Percentiles rank a stretch among this genome's conserved stretches.
phyloP scores from a whole-genome alignment of 2,113 vertebrate species.

The Dicrurus megarhynchus region DNA sequence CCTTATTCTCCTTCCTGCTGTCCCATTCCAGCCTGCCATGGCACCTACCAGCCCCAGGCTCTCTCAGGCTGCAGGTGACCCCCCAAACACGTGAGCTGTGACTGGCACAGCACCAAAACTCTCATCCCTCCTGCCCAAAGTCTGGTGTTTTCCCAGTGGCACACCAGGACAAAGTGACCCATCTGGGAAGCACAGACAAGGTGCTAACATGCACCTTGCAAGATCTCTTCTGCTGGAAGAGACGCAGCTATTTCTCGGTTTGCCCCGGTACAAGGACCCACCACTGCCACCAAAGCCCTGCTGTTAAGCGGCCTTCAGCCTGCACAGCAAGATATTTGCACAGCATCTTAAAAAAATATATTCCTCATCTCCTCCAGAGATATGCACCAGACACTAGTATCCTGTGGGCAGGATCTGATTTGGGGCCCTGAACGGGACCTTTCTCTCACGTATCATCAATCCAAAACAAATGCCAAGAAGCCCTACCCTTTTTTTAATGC shows the following conservation, averaged over 20 bases:
- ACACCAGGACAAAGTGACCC: background rate
- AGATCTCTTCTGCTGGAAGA: background rate
- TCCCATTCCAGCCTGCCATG: background rate
- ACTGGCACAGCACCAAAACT: rapidly evolving
- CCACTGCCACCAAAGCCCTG: background rate
- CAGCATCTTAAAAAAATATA: background rate
- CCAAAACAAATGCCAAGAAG: background rate
- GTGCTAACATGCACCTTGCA: background rate
- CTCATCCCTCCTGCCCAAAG: background rate
- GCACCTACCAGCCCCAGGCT: background rate
- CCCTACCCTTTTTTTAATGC: rapidly evolving
- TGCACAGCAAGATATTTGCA: background rate
- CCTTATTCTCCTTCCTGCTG: background rate
- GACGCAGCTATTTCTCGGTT: background rate
- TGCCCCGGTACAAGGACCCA: background rate
- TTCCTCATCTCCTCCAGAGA: background rate
- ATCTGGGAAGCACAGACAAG: background rate
- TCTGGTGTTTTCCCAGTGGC: background rate
- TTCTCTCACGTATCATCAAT: background rate
- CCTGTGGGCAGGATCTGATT: background rate
- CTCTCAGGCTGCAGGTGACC: background rate
- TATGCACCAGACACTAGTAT: background rate
- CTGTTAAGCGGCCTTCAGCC: background rate
- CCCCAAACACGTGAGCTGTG: background rate
- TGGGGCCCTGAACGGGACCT: background rate